Evolutionary conservation across 1,140 invertebrate genomes (phyloP).

Genomic region (Calosoma granatense): DNA sequence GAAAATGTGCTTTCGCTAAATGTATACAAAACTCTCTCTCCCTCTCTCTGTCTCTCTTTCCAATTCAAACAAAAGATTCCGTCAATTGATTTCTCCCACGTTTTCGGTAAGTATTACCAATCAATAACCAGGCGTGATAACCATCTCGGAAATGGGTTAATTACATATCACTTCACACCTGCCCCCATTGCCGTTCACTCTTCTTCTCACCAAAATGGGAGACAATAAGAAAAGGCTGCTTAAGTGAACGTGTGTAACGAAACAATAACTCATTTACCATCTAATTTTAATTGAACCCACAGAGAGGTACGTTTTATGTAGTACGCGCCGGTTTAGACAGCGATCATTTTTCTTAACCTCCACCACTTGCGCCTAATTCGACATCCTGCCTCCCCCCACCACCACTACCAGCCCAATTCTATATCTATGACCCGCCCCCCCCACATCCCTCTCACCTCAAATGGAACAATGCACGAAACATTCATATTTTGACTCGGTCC

Average conservation of each 20-base stretch:
- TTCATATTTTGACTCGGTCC: neutral
- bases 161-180: constrained; percentile 1
- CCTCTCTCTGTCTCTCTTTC: neutral
- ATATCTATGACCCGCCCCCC: neutral
- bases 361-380: too few relatives aligned
- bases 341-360: neutral
- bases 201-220: neutral
- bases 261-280: constrained; percentile 1
- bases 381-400: neutral
- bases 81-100: neutral
- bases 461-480: neutral
- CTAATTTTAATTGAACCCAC: constrained; percentile 8
- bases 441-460: neutral
- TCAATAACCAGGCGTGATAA: neutral
- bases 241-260: neutral
- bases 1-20: neutral
- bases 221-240: neutral
- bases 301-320: neutral
- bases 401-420: neutral
- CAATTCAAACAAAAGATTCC: too few relatives aligned
- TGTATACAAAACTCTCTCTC: neutral
- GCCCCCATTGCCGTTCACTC: neutral
- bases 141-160: neutral
- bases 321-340: neutral
- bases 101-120: neutral